Conservation (phyloP, 1,140 invertebrate genomes). For the Oncopodura yosiiana region DNA sequence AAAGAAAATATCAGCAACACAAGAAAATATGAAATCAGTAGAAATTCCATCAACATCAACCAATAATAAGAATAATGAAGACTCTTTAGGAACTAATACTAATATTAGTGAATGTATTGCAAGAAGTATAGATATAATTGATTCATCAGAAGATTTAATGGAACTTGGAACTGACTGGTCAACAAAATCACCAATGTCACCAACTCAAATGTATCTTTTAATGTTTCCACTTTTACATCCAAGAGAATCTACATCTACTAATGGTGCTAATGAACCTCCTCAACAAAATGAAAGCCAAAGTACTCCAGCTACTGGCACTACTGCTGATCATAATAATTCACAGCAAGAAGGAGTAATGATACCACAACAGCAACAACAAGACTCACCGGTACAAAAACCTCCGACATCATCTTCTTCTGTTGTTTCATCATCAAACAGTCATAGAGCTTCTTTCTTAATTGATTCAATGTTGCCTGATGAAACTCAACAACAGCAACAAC, state of each 20-base stretch:
- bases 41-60: too few relatives aligned
- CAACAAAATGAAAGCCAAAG: not conserved
- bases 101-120: slow-evolving; percentile 35
- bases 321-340: not conserved
- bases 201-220: slow-evolving; percentile 33
- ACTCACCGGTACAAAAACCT: too few relatives aligned
- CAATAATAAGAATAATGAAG: slow-evolving; percentile 2
- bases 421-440: not conserved
- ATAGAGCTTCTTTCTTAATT: slow-evolving; percentile 30
- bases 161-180: slow-evolving; percentile 29
- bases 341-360: too few relatives aligned
- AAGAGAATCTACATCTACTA: slow-evolving; percentile 23
- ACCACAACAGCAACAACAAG: too few relatives aligned
- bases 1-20: too few relatives aligned
- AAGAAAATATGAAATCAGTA: too few relatives aligned
- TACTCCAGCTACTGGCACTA: not conserved
- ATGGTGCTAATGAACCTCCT: not conserved
- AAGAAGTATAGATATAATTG: slow-evolving; percentile 32
- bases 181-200: slow-evolving; percentile 33
- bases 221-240: slow-evolving; percentile 34
- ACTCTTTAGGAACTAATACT: not conserved
- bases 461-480: slow-evolving; percentile 33
- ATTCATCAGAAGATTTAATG: slow-evolving; percentile 29
- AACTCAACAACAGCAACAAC: not conserved
- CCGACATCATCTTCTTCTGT: not conserved